These are phyloP conservation scores for Vesta saturnalis DNA, from an alignment of 2,888 invertebrate species.

Conservation along the genomic window DNA sequence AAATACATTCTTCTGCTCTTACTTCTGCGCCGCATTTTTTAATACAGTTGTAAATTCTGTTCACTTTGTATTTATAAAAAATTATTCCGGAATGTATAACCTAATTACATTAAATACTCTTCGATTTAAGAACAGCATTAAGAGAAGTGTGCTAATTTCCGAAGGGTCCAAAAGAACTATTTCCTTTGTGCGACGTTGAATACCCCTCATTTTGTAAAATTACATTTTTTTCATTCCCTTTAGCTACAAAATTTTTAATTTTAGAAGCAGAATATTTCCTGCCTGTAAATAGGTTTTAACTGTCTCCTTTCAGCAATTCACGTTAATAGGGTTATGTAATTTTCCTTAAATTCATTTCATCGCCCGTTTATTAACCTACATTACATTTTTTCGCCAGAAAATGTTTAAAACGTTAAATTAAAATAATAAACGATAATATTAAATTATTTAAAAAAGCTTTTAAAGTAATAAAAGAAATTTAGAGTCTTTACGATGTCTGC, in stretches of 20 bases:
- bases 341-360: neutral
- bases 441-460: slow-evolving; percentile 12
- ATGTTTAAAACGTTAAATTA: neutral
- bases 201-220: too few relatives aligned
- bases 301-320: neutral
- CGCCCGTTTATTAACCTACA: neutral
- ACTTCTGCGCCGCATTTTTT: too few relatives aligned
- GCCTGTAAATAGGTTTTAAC: neutral
- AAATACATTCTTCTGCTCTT: too few relatives aligned
- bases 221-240: neutral
- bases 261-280: neutral
- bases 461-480: slow-evolving; percentile 29
- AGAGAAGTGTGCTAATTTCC: too few relatives aligned
- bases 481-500: slow-evolving; percentile 33
- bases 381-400: neutral
- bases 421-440: neutral
- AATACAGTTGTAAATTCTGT: too few relatives aligned
- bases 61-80: too few relatives aligned
- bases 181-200: too few relatives aligned
- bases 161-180: too few relatives aligned
- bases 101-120: too few relatives aligned
- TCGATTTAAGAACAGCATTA: too few relatives aligned
- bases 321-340: neutral
- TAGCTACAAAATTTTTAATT: neutral
- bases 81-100: too few relatives aligned